phyloP scores from a whole-genome alignment of 2,888 invertebrate species.

The Erannis defoliaria region DNA sequence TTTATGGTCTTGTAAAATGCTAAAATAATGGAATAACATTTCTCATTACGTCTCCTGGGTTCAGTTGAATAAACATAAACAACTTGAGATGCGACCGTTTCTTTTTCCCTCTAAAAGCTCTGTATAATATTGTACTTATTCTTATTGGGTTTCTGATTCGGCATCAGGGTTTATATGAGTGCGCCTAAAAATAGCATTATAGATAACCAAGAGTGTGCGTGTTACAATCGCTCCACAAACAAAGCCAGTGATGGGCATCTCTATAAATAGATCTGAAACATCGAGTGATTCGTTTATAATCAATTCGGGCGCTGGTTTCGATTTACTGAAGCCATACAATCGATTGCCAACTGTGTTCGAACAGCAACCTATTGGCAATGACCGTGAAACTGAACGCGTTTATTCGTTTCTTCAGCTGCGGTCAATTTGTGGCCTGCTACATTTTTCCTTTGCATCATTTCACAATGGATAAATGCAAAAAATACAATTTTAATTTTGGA shows the following conservation, averaged over 20 bases:
- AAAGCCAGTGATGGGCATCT: slow-evolving; percentile 33
- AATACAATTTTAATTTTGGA: neutral
- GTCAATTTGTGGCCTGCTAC: slow-evolving; percentile 7
- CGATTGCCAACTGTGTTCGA: slow-evolving; percentile 28
- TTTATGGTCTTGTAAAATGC: slow-evolving; percentile 25
- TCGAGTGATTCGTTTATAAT: slow-evolving; percentile 26
- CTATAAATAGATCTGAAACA: slow-evolving; percentile 35
- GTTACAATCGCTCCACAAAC: slow-evolving; percentile 28
- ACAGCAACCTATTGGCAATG: slow-evolving; percentile 30
- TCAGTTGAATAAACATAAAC: slow-evolving; percentile 20
- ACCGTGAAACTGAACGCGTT: slow-evolving; percentile 33
- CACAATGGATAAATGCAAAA: neutral
- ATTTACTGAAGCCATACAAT: slow-evolving; percentile 31
- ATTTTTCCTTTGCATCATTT: neutral
- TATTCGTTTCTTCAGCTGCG: slow-evolving; percentile 11
- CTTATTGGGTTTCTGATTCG: slow-evolving; percentile 3
- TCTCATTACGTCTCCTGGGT: slow-evolving; percentile 6
- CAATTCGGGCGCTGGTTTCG: slow-evolving; percentile 29
- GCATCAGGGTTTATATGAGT: slow-evolving; percentile 12
- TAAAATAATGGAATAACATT: slow-evolving; percentile 10
- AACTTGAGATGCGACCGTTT: slow-evolving; percentile 11
- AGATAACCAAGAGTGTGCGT: slow-evolving; percentile 21
- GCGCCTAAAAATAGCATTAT: slow-evolving; percentile 19
- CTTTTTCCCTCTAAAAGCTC: slow-evolving; percentile 8
- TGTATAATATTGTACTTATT: slow-evolving; percentile 14